Evolutionary conservation across 1,140 invertebrate genomes (phyloP), one percentile per base, ranked within the genome.

Genomic region (Aplysia californica): DNA sequence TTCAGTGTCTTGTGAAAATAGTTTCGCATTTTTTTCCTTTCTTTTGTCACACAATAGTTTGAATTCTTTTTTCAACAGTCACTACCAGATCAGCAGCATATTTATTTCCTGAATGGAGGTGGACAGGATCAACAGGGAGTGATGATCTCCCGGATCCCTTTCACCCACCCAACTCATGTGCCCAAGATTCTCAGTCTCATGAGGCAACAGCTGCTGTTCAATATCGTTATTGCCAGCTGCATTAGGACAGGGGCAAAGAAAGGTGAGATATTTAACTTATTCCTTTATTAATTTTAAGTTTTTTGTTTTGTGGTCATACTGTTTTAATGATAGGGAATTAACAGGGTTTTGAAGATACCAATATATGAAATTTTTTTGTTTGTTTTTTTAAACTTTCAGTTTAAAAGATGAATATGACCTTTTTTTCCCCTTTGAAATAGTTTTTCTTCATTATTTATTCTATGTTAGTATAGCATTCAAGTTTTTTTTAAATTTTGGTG

Each of bases 101-200:
- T 95, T 86, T 98, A 98, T 87, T 96, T 96, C 87, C 92, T 98
- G 90, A 93, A 93, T 79, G 93, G 92, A 20, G 84, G 84, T 68
- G 79, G 80, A 39, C 74, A 82, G 2, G 85, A 88, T 33, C 92
- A 98, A 89, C 93, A 94, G 65, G 96, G 95, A 2, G 93, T 95
- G 38, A 87, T 96, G 82, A 93, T 98, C 23, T 92, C 92, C 26
- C 94, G 93, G 70, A 94, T 99, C 76, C 95, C 96, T 0, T 98
- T 98, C 87, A 97, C 95, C 2, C 96, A 98, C 91, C 97, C 97
- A 2, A 94, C 94, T 6, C 95, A 97, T 86, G 96, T 98, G n/a
- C 94, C 96, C 21, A 93, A 94, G 82, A 95, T 99, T 75, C 92
- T 99, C 10, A 92, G 93, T 33, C 93, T 93, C 79, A 91, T 99